A percentile compares a stretch with the other conserved stretches of the same genome.
phyloP scores from a whole-genome alignment of 2,797 vertebrate species.

The Pipistrellus nathusii region DNA sequence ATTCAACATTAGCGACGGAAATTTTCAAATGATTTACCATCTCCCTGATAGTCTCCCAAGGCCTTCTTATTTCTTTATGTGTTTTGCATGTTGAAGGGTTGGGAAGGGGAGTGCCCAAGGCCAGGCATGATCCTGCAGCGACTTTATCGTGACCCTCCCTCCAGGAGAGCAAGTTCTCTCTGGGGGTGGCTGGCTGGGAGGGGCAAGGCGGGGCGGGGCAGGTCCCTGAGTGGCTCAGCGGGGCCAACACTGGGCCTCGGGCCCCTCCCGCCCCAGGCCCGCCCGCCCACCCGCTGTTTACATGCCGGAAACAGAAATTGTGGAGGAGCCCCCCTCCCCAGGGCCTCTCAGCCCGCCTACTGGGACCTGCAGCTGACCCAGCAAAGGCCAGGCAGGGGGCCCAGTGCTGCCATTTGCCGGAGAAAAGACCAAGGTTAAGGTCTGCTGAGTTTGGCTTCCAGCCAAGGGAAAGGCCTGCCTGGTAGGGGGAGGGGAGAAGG shows the following conservation, averaged over 20 bases:
- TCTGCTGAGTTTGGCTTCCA: not conserved
- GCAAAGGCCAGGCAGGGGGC: not conserved
- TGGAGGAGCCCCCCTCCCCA: not conserved
- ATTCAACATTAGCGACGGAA: not conserved
- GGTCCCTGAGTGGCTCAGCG: conserved; percentile 1
- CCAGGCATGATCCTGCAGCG: not conserved
- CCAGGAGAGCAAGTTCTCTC: not conserved
- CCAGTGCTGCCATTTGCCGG: conserved; percentile 49
- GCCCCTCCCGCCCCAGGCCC: too few relatives aligned
- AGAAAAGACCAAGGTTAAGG: conserved; percentile 57
- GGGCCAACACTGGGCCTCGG: not conserved
- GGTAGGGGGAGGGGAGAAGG: too few relatives aligned
- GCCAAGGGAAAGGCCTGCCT: conserved; percentile 42
- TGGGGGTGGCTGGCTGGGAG: not conserved
- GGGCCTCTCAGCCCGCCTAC: not conserved
- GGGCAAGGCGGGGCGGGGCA: not conserved
- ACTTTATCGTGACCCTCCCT: not conserved
- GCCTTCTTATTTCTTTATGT: not conserved
- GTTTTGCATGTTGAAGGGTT: not conserved
- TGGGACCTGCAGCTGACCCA: not conserved
- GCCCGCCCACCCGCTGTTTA: fast-evolving
- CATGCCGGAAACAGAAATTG: not conserved
- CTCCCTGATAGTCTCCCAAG: not conserved
- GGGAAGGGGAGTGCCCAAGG: not conserved
- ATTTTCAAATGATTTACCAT: not conserved